Evolutionary conservation across 2,888 invertebrate species (phyloP), one percentile per base, ranked within the genome.

Genomic region (Meta bourneti): DNA sequence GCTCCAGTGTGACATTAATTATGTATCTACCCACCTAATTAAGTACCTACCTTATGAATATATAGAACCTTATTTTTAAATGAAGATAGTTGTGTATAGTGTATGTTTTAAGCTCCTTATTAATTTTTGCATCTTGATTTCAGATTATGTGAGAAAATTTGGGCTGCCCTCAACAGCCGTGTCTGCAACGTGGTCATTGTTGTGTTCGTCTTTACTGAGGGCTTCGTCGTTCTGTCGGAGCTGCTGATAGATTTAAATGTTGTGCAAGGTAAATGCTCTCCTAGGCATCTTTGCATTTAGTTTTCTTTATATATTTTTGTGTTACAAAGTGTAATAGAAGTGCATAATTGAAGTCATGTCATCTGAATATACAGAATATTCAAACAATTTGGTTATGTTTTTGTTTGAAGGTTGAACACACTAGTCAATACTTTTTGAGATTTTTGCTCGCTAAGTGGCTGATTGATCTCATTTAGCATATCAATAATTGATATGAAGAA

Each of bases 91-190:
- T 34, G 4, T 34, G 34, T 34, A 34, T 34, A 2, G 34, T 34
- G 4, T 34, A 34, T 34, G 34, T 34, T 34, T 34, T 34, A 4
- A 34, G 34, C 34, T 34, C 1, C 34, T 34, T 34, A 34, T 51
- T 77, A 7, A 51, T 71, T 48, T 8, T 77, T 34, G 54, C 8
- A 11, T 61, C 72, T 79, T 16, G 51, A 70, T 88, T 88, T 72
- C 74, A 93, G 93, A 71, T 20, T 93, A 49, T 93, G 93, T 77
- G 93, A 93, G 77, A 92, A 90, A 83, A 88, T 94, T 51, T 94
- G 94, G 94, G 83, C 92, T 34, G 84, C 91, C n/a, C 85, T 94
- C 13, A 93, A 93, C 82, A 93, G 93, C 78, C 93, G 93, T 71
- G 78, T 92, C 13, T 93, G 93, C 84, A 93, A 93, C 90, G 87